Base-by-base conservation (phyloP, 1,140 invertebrate genomes). In the Melanaphis sacchari region DNA sequence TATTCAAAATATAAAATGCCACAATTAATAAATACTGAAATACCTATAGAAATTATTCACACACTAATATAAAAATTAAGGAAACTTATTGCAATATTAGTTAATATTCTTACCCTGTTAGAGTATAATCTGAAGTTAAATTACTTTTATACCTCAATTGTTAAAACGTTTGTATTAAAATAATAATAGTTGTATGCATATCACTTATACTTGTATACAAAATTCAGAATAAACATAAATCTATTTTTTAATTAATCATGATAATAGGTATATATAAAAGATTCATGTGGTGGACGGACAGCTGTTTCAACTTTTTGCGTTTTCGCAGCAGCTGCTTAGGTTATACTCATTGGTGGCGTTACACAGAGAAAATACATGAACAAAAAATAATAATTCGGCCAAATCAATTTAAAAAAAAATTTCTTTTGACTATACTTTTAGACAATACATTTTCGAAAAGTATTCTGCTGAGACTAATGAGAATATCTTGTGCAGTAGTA, bases 251-350 rank as follows among this genome's bases (percentile, higher is more conserved):
- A 93, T 93, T 93, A 93, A 93, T 93, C 22, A n/a, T 81, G 66
- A 91, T 91, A 91, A 82, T 49, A n/a, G n/a, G n/a, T n/a, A 46
- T 93, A 54, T 93, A 93, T 93, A 81, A 49, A 46, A 84, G 91
- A 85, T 93, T 82, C 66, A 52, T 41, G 49, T 84, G 76, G 43
- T 38, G 76, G 26, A 46, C 8, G 36, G 89, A 91, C 91, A 93
- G 91, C 76, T 93, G 91, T 85, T 93, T 93, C 26, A 84, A 93
- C 91, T 93, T 93, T 93, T 93, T 93, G 91, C 91, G 76, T 93
- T 93, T 84, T 85, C 76, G 46, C 40, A 54, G 76, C 91, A 85
- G 66, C 91, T 93, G 81, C 91, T 36, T 18, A 49, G 36, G 15
- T 1, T 18, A 49, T n/a, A n/a, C 41, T 36, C 90, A 91, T 81